Evolutionary conservation across 2,797 vertebrate species (phyloP).

Genomic region (Chelmon rostratus): DNA sequence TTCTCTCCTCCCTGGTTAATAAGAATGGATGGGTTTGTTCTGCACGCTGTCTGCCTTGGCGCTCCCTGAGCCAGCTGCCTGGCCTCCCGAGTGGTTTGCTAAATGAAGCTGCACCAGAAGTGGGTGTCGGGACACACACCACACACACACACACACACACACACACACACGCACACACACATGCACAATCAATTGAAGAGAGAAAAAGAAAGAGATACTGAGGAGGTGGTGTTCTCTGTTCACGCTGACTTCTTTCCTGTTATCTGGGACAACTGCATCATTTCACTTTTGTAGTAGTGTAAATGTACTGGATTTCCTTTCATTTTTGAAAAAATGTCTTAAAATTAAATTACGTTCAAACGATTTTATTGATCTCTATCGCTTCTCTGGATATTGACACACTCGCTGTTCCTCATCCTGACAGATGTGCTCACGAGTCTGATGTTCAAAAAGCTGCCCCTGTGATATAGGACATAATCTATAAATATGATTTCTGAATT

Average conservation of each 20-base stretch:
- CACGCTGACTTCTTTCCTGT: neutral
- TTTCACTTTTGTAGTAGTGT: too few species aligned
- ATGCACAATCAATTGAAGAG: neutral
- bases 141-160: slow-evolving; percentile 2
- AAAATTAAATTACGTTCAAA: neutral
- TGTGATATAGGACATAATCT: slow-evolving; percentile 1
- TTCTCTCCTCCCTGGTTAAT: slow-evolving; percentile 86
- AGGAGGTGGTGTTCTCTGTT: too few species aligned
- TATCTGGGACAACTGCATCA: slow-evolving; percentile 10
- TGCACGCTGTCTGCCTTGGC: slow-evolving; percentile 62
- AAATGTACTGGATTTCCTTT: too few species aligned
- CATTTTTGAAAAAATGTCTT: too few species aligned
- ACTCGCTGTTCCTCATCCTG: neutral
- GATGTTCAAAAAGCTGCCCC: neutral
- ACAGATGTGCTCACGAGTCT: slow-evolving; percentile 22
- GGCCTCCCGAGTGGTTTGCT: slow-evolving; percentile 84
- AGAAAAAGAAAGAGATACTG: neutral
- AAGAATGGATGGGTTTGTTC: slow-evolving; percentile 95
- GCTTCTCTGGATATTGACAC: slow-evolving; percentile 4
- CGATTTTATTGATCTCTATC: neutral
- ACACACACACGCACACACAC: slow-evolving; percentile 14
- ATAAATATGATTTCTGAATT: slow-evolving; percentile 24
- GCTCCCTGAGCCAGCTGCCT: slow-evolving; percentile 51
- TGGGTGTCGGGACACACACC: slow-evolving; percentile 58
- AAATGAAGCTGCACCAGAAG: slow-evolving; percentile 88